Conservation (phyloP, 2,888 invertebrate species). For the Cyclophora albipunctata region DNA sequence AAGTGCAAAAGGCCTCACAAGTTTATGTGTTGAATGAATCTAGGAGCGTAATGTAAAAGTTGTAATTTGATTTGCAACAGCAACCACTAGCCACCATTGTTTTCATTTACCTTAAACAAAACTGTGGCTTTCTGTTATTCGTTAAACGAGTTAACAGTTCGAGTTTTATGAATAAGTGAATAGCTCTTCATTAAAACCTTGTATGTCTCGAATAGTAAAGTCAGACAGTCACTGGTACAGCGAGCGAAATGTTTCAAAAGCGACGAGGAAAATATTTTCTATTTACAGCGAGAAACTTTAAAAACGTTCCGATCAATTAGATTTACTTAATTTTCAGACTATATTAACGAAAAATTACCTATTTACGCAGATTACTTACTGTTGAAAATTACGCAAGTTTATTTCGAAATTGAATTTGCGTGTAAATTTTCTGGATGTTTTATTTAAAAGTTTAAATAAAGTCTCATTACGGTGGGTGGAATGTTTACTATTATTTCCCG, state of each 20-base stretch:
- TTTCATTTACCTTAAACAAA: conserved; percentile 38
- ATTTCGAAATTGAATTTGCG: no score
- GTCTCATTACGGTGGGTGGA: conserved; percentile 8
- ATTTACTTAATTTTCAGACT: no score
- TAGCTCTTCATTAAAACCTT: conserved; percentile 28
- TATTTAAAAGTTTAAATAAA: conserved; percentile 20
- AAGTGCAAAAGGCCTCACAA: conserved; percentile 62
- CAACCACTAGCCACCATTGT: conserved; percentile 46
- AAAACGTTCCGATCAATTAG: no score
- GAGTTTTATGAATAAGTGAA: conserved; percentile 40
- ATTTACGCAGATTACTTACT: no score
- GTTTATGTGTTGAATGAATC: conserved; percentile 60
- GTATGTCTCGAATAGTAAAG: not conserved
- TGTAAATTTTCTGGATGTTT: not conserved
- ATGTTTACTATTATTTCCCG: conserved; percentile 32
- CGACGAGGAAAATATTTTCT: no score
- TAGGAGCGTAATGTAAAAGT: conserved; percentile 57
- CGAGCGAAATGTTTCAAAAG: no score
- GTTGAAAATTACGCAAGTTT: no score
- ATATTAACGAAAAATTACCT: no score
- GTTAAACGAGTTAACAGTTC: conserved; percentile 38
- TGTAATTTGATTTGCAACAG: conserved; percentile 60
- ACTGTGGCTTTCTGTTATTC: conserved; percentile 36
- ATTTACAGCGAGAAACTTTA: no score
- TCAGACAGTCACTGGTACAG: no score